Percentiles rank a stretch among this genome's conserved stretches.
These are phyloP conservation scores for Ecdyonurus torrentis DNA, from an alignment of 2,888 invertebrate genomes.

Conservation along the genomic window DNA sequence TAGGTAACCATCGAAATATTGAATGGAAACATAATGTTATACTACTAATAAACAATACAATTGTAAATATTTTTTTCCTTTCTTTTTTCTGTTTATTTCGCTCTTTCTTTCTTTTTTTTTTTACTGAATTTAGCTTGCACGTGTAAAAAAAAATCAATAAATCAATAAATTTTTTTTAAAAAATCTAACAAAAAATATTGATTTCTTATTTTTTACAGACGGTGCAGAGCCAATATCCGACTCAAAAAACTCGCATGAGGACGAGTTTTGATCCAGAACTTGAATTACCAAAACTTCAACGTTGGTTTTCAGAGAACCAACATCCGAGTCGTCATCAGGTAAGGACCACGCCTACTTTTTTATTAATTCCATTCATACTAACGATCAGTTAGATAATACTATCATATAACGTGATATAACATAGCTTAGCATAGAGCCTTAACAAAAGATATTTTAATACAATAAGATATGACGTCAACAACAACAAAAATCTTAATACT, in stretches of 20 bases:
- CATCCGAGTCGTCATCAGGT: constrained; percentile 88
- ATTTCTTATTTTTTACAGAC: constrained; percentile 34
- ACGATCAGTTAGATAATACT: not conserved
- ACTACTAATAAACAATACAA: too few species aligned
- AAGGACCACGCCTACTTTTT: constrained; percentile 10
- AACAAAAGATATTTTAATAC: not conserved
- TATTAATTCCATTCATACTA: not conserved
- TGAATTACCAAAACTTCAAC: constrained; percentile 87
- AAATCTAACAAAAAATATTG: too few species aligned
- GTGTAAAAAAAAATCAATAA: too few species aligned
- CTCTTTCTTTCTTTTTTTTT: too few species aligned
- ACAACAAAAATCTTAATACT: not conserved
- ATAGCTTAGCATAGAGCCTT: not conserved
- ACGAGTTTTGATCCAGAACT: constrained; percentile 95
- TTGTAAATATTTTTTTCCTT: too few species aligned
- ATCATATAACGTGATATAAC: not conserved
- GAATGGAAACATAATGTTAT: too few species aligned
- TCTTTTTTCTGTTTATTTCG: too few species aligned
- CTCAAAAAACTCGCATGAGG: constrained; percentile 85
- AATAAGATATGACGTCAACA: not conserved
- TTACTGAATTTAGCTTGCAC: too few species aligned
- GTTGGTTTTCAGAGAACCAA: constrained; percentile 95
- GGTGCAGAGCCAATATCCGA: constrained; percentile 57
- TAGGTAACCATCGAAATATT: too few species aligned
- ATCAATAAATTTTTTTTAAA: too few species aligned